Evolutionary conservation across 2,888 invertebrate genomes (phyloP).

Genomic region (Halictus quadricinctus): DNA sequence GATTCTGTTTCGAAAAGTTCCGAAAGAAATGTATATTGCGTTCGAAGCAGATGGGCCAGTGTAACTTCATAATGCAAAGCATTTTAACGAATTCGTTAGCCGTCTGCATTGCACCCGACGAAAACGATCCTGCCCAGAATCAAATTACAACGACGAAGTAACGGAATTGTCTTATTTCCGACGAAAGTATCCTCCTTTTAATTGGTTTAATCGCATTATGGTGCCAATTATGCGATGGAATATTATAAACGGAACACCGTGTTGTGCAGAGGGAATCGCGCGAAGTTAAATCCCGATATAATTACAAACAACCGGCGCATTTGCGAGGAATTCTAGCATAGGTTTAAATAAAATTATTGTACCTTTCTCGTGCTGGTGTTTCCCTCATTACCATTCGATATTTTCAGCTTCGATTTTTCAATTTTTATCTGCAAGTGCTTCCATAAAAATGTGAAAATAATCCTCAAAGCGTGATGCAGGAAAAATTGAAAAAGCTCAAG

Average conservation of each 20-base stretch:
- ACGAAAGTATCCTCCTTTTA: slow-evolving; percentile 1
- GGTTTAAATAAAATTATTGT: not conserved
- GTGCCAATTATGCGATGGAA: not conserved
- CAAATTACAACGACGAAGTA: slow-evolving; percentile 26
- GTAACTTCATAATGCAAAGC: slow-evolving; percentile 40
- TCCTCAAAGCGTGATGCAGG: too few relatives aligned
- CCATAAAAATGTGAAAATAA: not conserved
- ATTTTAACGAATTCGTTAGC: slow-evolving; percentile 34
- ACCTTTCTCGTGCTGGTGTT: not conserved
- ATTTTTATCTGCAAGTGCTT: not conserved
- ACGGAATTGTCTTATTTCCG: not conserved
- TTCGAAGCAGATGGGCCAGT: not conserved
- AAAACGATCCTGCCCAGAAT: slow-evolving; percentile 45
- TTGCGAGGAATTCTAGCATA: not conserved
- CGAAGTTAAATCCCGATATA: not conserved
- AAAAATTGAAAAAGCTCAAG: too few relatives aligned
- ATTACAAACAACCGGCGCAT: not conserved
- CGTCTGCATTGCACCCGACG: slow-evolving; percentile 11
- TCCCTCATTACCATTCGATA: not conserved
- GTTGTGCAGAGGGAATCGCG: not conserved
- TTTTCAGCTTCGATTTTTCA: not conserved
- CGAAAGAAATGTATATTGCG: not conserved
- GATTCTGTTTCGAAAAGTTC: not conserved
- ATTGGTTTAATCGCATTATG: slow-evolving; percentile 10
- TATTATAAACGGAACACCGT: not conserved